phyloP scores from a whole-genome alignment of 2,113 vertebrate species.

The Mirounga angustirostris region DNA sequence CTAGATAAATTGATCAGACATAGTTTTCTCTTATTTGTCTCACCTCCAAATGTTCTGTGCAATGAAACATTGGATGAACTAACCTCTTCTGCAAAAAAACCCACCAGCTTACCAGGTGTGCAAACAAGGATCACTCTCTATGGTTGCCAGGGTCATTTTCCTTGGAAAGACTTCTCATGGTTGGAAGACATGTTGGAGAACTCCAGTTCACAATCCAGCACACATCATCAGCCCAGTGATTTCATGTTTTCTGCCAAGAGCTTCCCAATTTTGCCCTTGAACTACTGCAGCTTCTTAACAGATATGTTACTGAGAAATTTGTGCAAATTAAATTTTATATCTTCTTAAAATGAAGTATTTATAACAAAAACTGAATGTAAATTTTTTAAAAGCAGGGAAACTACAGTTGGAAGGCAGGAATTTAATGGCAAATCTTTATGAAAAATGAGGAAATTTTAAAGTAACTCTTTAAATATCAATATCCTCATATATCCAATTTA shows the following conservation, averaged over 20 bases:
- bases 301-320: neutral
- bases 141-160: neutral
- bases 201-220: neutral
- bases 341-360: conserved; percentile 48
- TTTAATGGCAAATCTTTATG: conserved; percentile 11
- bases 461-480: conserved; percentile 28
- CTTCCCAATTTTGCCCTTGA: conserved; percentile 25
- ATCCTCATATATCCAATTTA: neutral
- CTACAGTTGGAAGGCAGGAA: neutral
- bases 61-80: conserved; percentile 1
- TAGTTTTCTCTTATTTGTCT: neutral
- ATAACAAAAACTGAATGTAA: neutral
- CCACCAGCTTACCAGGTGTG: neutral
- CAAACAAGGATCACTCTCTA: neutral
- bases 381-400: conserved; percentile 47
- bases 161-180: neutral
- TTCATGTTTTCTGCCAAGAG: neutral
- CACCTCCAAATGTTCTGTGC: conserved; percentile 2
- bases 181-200: neutral
- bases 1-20: neutral
- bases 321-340: conserved; percentile 45
- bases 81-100: conserved; percentile 16
- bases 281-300: conserved; percentile 14
- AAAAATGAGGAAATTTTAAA: conserved; percentile 57
- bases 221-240: neutral